Percentiles rank a stretch among this genome's conserved stretches.
These are phyloP conservation scores for Platycheirus rosarum DNA, from an alignment of 2,888 invertebrate genomes.

Conservation along the genomic window DNA sequence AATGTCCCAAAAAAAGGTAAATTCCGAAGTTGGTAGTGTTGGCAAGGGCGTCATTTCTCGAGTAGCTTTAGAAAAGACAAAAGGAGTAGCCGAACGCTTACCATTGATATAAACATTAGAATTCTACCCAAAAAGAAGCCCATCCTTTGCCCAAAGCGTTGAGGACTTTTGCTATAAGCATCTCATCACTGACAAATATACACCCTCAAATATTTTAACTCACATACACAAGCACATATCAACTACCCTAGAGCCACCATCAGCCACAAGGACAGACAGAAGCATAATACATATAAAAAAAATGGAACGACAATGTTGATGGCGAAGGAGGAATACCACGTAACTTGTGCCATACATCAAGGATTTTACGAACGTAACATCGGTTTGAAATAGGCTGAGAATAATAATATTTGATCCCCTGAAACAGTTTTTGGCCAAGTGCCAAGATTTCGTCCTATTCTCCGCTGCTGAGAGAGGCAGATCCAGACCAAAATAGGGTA, in stretches of 20 bases:
- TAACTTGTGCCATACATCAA: conserved; percentile 74
- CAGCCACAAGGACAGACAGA: conserved; percentile 20
- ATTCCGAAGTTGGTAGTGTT: not conserved
- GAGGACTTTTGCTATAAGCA: conserved; percentile 22
- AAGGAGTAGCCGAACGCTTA: conserved; percentile 34
- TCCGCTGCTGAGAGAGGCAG: conserved; percentile 51
- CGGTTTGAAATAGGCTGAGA: conserved; percentile 74
- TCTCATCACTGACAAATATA: conserved; percentile 60
- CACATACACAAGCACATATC: conserved; percentile 8
- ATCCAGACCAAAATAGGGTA: conserved; percentile 29
- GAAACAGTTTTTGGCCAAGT: conserved; percentile 73
- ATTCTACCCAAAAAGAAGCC: conserved; percentile 10
- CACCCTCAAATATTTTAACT: conserved; percentile 30
- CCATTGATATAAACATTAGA: conserved; percentile 56
- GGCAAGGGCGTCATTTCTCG: conserved; percentile 16
- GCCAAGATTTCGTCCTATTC: conserved; percentile 67
- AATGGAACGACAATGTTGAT: conserved; percentile 46
- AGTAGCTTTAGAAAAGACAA: conserved; percentile 47
- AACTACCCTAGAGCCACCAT: not conserved
- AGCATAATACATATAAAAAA: conserved; percentile 8
- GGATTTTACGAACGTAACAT: conserved; percentile 75
- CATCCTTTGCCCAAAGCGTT: conserved; percentile 34
- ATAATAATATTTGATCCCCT: conserved; percentile 74
- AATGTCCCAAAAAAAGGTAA: not conserved
- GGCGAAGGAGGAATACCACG: conserved; percentile 66